phyloP scores from a whole-genome alignment of 2,888 invertebrate genomes.

The Cantharis flavilabris region DNA sequence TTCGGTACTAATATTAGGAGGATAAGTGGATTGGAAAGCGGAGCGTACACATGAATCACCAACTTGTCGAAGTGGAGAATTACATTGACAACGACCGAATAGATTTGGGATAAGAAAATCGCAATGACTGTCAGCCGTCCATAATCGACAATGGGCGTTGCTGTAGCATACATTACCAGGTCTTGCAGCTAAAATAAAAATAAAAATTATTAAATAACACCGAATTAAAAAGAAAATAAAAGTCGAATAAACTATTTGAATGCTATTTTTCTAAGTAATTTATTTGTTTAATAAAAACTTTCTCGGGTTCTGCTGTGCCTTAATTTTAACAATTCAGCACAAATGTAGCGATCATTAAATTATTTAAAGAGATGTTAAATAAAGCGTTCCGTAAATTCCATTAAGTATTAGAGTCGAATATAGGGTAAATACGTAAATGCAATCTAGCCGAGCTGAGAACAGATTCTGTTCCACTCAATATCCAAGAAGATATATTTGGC shows the following conservation, averaged over 20 bases:
- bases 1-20: conserved; percentile 25
- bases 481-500: not conserved
- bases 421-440: not conserved
- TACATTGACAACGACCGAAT: conserved; percentile 86
- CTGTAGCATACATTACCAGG: conserved; percentile 89
- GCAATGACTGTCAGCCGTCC: conserved; percentile 83
- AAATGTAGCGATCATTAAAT: not conserved
- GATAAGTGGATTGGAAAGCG: conserved; percentile 49
- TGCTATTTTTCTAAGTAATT: not conserved
- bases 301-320: not conserved
- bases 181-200: conserved; percentile 71
- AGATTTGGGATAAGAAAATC: conserved; percentile 88
- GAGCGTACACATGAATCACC: conserved; percentile 67
- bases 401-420: not conserved
- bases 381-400: not conserved
- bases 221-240: not conserved
- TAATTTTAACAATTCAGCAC: not conserved
- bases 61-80: conserved; percentile 66
- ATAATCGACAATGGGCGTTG: conserved; percentile 85
- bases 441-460: not conserved
- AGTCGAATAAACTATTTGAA: too few species aligned
- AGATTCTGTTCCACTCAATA: not conserved
- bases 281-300: not conserved
- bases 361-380: not conserved
- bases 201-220: not conserved